Conservation (phyloP, 1,140 invertebrate species). For the Lordiphosa clarofinis region DNA sequence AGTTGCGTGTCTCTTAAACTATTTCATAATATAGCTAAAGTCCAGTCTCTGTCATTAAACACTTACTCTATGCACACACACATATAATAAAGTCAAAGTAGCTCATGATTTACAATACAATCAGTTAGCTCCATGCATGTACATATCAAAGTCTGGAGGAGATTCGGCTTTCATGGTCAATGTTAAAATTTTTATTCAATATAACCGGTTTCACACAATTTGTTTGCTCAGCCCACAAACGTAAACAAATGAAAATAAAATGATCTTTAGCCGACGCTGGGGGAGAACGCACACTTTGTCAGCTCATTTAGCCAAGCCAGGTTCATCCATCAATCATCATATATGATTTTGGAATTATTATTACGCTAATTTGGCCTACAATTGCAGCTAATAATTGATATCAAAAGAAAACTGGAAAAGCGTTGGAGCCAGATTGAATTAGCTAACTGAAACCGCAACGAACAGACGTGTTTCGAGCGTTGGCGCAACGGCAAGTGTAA, state of each 20-base stretch:
- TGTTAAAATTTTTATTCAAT: too few species aligned
- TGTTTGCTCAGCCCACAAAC: conserved; percentile 11
- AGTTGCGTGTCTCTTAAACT: too few species aligned
- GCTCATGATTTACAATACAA: too few species aligned
- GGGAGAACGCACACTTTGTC: conserved; percentile 5
- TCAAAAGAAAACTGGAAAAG: conserved; percentile 40
- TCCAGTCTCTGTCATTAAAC: too few species aligned
- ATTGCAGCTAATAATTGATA: neutral
- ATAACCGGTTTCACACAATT: too few species aligned
- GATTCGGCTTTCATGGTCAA: too few species aligned
- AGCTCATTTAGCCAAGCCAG: neutral
- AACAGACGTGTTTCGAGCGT: conserved; percentile 57
- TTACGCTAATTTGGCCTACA: neutral
- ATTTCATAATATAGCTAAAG: too few species aligned
- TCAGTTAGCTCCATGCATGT: too few species aligned
- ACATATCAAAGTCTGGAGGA: too few species aligned
- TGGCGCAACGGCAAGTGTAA: conserved; percentile 20
- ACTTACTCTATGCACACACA: too few species aligned
- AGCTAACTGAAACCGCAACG: conserved; percentile 8
- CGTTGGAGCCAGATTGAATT: conserved; percentile 1
- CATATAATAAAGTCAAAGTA: too few species aligned
- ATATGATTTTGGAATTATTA: neutral
- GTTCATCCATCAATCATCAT: too few species aligned
- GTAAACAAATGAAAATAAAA: conserved; percentile 30
- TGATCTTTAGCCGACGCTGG: conserved; percentile 21